Base-by-base conservation (phyloP, 2,113 vertebrate species). In the Myiagra hebetior region DNA sequence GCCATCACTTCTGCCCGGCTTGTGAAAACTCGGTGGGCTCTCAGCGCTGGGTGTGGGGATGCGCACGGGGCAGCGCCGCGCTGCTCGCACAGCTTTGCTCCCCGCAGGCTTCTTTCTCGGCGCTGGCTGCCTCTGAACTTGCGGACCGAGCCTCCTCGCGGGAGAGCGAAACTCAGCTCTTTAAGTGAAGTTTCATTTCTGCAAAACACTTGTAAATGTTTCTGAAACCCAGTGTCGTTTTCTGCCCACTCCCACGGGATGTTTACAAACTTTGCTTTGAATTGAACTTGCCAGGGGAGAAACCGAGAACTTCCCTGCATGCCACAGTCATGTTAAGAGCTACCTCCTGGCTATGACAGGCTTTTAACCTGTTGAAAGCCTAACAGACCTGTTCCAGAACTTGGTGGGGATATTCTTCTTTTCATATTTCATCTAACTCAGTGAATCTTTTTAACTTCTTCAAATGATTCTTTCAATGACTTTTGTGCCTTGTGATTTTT, bases 181-280 rank as follows among this genome's bases (percentile, higher is more conserved):
- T 33, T 20, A 37, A 52, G 55, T 50, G 44, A 74, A 73, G 67
- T 85, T 94, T 85, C 30, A 67, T 86, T 91, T 95, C 76, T 96
- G 55, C 75, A 91, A 89, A 94, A 81, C 79, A 59, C 42, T 86
- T 63, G 64, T 50, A 31, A 93, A 92, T 41, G 75, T 88, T 91
- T 92, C 83, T 70, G 63, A 92, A 93, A 83, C 64, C 16, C 72
- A 11, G 14, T 59, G 46, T n/a, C 28, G 39, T 76, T 57, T 92
- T 76, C 83, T 67, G 42, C 12, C 39, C 17, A 7, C 8, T 52
- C n/a, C 50, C 30, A 35, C 7, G 15, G 53, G 56, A 47, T 77
- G 47, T 92, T 93, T 88, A 80, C 72, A 89, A 87, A 77, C 68
- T 65, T 52, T 69, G 55, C 72, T 90, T 94, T 91, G 85, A 86